Evolutionary conservation across 2,113 vertebrate genomes (phyloP), one percentile per base, ranked within the genome.

Genomic region (Parus major): DNA sequence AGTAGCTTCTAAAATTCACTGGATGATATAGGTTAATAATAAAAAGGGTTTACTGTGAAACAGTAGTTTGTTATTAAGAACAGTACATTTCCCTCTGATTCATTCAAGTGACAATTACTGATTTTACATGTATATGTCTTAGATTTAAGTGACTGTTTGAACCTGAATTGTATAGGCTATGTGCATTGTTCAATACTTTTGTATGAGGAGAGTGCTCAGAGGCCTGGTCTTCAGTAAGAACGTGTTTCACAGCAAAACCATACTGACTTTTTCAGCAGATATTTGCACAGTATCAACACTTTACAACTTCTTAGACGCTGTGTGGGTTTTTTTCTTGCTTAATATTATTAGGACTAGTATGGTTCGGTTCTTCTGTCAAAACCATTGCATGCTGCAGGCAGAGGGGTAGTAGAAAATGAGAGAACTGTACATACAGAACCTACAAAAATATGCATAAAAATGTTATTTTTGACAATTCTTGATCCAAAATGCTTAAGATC

Each of bases 281-380:
- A 53, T 13, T 80, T 95, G 59, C 77, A 73, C 15, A 21, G 23
- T 39, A 35, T 35, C 73, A 57, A 49, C 18, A 21, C 36, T 71
- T 66, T 16, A 13, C 28, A 15, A 15, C 24, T 81, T 64, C 57
- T 82, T 59, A 52, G 27, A 44, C 3, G 0, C 5, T 18, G 21
- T 8, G 8, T 50, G 15, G 0, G 0, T 0, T 1, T 24, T 83
- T 73, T 70, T 12, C 39, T 39, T 53, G 25, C 36, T 53, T 84
- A 36, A 14, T 77, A 22, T 64, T 68, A 56, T 4, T 49, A 65
- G 44, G 24, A 82, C 17, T 19, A 11, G 17, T 28, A 28, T 41
- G 28, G 15, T 82, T 91, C 1, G 1, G 39, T 70, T 81, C 68
- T 77, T 81, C 47, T 55, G 36, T 73, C 5, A 1, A 88, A 88